A percentile compares a stretch with the other conserved stretches of the same genome.
phyloP scores from a whole-genome alignment of 2,113 vertebrate genomes.

The Hypanus sabinus region DNA sequence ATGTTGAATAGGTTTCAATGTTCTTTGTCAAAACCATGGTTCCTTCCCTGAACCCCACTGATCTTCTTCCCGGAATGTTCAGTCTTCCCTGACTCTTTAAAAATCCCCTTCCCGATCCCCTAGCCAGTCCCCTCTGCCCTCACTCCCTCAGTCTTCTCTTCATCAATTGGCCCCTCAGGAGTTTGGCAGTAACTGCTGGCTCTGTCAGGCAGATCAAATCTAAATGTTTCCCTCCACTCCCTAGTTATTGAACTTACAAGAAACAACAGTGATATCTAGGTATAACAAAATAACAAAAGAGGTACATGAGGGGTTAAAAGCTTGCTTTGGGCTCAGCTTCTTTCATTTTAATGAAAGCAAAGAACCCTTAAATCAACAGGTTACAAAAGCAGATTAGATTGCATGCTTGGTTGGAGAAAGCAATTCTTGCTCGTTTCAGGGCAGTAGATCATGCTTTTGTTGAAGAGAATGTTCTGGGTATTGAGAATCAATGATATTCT shows the following conservation, averaged over 20 bases:
- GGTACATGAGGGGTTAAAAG: neutral
- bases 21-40: neutral
- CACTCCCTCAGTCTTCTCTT: too few species aligned
- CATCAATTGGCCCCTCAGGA: too few species aligned
- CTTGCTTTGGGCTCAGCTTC: too few species aligned
- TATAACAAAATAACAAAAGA: neutral
- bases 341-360: neutral
- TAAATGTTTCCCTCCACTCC: too few species aligned
- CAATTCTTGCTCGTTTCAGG: neutral
- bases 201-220: too few species aligned
- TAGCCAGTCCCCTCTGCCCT: neutral
- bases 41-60: neutral
- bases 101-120: neutral
- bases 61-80: neutral
- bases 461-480: conserved; percentile 26
- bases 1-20: neutral
- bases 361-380: conserved; percentile 25
- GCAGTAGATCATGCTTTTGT: neutral
- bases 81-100: neutral
- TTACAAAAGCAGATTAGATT: conserved; percentile 39
- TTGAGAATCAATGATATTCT: conserved; percentile 46
- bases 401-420: conserved; percentile 39
- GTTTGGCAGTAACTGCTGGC: too few species aligned
- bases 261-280: neutral
- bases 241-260: too few species aligned